Conservation (phyloP, 2,113 vertebrate genomes). For the Aix galericulata region DNA sequence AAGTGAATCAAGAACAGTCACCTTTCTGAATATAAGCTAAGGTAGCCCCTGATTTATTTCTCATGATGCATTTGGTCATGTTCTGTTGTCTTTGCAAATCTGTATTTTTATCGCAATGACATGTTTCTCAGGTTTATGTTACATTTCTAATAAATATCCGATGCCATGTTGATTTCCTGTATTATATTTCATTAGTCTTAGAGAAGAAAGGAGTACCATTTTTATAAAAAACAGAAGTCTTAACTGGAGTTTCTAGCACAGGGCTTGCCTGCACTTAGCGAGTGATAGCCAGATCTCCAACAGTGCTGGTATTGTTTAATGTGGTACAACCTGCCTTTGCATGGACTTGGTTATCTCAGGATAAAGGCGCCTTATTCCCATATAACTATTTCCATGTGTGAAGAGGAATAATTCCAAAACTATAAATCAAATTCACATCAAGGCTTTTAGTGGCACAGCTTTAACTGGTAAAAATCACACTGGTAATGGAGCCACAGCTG, state of each 20-base stretch:
- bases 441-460: background rate
- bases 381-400: slow-evolving; percentile 49
- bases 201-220: slow-evolving; percentile 18
- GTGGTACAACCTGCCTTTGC: background rate
- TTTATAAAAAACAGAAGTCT: slow-evolving; percentile 57
- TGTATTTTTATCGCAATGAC: slow-evolving; percentile 55
- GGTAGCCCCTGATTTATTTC: slow-evolving; percentile 57
- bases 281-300: slow-evolving; percentile 26
- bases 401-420: slow-evolving; percentile 40
- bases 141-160: slow-evolving; percentile 59
- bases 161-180: slow-evolving; percentile 62
- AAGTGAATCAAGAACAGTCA: slow-evolving; percentile 42
- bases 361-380: slow-evolving; percentile 43
- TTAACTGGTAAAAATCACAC: slow-evolving; percentile 15
- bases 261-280: background rate
- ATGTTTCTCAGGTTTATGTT: slow-evolving; percentile 61
- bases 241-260: background rate
- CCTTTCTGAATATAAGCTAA: slow-evolving; percentile 41
- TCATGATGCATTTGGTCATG: slow-evolving; percentile 51
- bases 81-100: slow-evolving; percentile 64
- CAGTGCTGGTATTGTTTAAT: slow-evolving; percentile 50
- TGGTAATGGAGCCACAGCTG: background rate
- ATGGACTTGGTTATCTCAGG: slow-evolving; percentile 59
- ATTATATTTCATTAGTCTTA: slow-evolving; percentile 55
- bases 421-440: background rate